Evolutionary conservation across 2,797 vertebrate genomes (phyloP).

Genomic region (Ctenopoma multispine): DNA sequence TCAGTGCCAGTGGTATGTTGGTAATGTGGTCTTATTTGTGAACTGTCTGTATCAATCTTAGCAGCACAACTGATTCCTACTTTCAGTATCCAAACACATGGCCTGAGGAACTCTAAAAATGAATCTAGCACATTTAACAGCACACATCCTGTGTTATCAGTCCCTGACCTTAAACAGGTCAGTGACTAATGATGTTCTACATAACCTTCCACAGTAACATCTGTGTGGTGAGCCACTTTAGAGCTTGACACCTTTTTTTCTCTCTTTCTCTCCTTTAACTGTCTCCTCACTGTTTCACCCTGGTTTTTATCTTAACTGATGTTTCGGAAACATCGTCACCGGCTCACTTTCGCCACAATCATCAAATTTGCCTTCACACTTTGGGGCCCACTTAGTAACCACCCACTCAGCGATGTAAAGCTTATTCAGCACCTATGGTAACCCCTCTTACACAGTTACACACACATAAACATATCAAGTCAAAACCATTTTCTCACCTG

Average conservation of each 20-base stretch:
- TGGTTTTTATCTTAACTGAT: conserved; percentile 68
- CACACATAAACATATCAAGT: conserved; percentile 13
- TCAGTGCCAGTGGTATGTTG: too few relatives aligned
- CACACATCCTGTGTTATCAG: conserved; percentile 49
- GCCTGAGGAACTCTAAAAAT: neutral
- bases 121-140: conserved; percentile 9
- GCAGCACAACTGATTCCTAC: neutral
- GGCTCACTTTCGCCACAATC: conserved; percentile 60
- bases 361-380: conserved; percentile 73
- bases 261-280: conserved; percentile 32
- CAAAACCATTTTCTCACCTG: conserved; percentile 81
- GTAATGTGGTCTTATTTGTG: too few relatives aligned
- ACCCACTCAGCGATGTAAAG: conserved; percentile 56
- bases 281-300: conserved; percentile 36
- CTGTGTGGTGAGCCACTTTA: conserved; percentile 56
- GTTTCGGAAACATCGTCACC: conserved; percentile 65
- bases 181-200: conserved; percentile 53
- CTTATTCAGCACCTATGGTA: conserved; percentile 52
- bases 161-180: conserved; percentile 49
- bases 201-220: conserved; percentile 28
- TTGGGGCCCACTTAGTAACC: conserved; percentile 55
- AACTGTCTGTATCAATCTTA: neutral
- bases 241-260: conserved; percentile 48
- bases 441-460: neutral
- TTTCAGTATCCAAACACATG: conserved; percentile 1